These are phyloP conservation scores for Hermetia illucens DNA, from an alignment of 1,140 invertebrate species.

Conservation along the genomic window DNA sequence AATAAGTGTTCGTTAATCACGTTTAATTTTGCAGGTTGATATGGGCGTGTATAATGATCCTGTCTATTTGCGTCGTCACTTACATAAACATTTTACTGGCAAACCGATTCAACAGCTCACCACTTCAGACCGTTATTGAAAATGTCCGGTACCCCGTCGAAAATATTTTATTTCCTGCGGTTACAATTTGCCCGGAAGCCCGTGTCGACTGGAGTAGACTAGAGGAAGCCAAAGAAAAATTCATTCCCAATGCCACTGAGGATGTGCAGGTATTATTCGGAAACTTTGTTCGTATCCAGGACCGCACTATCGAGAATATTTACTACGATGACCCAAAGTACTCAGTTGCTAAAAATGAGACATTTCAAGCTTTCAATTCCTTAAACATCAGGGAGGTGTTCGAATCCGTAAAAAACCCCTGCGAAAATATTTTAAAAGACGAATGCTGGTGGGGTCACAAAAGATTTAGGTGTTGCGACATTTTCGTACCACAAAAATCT, in stretches of 20 bases:
- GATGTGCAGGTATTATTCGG: conserved; percentile 11
- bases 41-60: too few relatives aligned
- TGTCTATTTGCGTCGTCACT: too few relatives aligned
- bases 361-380: conserved; percentile 15
- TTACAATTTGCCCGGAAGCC: conserved; percentile 51
- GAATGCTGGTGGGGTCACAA: conserved; percentile 15
- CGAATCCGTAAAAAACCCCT: conserved; percentile 9
- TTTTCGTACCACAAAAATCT: conserved; percentile 17
- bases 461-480: conserved; percentile 18
- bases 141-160: conserved; percentile 50
- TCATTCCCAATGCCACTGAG: conserved; percentile 13
- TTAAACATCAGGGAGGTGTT: conserved; percentile 12
- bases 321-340: conserved; percentile 9
- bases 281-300: conserved; percentile 11
- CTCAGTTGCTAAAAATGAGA: conserved; percentile 17
- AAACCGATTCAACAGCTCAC: too few relatives aligned
- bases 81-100: too few relatives aligned
- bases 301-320: conserved; percentile 15
- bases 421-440: conserved; percentile 13
- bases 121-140: conserved; percentile 38
- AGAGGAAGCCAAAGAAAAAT: conserved; percentile 15
- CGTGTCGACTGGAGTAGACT: conserved; percentile 21
- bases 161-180: conserved; percentile 49
- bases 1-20: too few relatives aligned
- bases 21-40: too few relatives aligned